phyloP scores from a whole-genome alignment of 1,140 invertebrate genomes.

The Neodiprion lecontei region DNA sequence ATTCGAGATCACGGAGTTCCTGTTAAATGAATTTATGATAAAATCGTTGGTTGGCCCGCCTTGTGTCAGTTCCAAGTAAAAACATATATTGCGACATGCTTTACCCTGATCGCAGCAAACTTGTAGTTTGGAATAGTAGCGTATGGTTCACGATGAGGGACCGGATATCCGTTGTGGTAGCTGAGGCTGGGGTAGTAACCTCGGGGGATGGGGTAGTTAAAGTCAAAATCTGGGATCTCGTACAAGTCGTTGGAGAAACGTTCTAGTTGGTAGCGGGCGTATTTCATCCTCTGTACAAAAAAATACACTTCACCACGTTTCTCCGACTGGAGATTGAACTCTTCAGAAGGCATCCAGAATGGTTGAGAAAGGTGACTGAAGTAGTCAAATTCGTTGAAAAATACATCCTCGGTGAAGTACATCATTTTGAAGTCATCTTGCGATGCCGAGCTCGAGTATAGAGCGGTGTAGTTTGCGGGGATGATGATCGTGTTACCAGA shows the following conservation, averaged over 20 bases:
- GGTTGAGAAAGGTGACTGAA: constrained; percentile 72
- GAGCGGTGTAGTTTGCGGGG: constrained; percentile 48
- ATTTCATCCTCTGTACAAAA: constrained; percentile 67
- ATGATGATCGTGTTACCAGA: constrained; percentile 47
- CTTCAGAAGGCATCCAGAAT: constrained; percentile 67
- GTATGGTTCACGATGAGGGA: constrained; percentile 63
- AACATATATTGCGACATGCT: not conserved
- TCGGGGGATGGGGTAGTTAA: constrained; percentile 62
- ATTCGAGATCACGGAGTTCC: constrained; percentile 66
- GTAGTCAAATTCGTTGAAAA: constrained; percentile 74
- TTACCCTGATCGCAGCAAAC: constrained; percentile 41
- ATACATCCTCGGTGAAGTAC: constrained; percentile 77
- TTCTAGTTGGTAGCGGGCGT: constrained; percentile 72
- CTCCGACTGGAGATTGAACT: constrained; percentile 61
- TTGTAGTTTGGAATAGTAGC: constrained; percentile 49
- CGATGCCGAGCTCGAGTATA: constrained; percentile 39
- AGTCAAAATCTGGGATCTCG: constrained; percentile 67
- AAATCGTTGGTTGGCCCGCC: not conserved
- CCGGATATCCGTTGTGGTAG: constrained; percentile 71
- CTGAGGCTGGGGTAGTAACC: constrained; percentile 72
- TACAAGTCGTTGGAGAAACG: constrained; percentile 68
- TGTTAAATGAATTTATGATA: constrained; percentile 35
- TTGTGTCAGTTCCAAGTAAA: not conserved
- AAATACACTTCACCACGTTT: constrained; percentile 68
- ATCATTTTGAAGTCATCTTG: constrained; percentile 68